A percentile compares a stretch with the other conserved stretches of the same genome.
Conservation (phyloP, 2,797 vertebrate species). For the Galaxias olidus region DNA sequence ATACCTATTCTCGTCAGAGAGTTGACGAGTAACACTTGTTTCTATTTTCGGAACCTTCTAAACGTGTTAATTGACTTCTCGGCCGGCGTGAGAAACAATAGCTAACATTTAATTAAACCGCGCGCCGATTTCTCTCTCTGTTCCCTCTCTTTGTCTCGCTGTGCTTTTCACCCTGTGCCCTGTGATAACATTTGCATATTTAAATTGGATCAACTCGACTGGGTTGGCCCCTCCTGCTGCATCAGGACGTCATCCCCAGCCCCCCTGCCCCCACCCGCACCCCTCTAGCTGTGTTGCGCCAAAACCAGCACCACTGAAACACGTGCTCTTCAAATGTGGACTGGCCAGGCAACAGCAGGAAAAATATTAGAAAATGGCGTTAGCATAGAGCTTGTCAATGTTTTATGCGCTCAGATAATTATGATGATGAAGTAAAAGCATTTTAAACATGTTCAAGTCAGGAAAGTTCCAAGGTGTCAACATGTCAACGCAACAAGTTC, state of each 20-base stretch:
- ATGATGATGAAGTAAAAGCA: too few relatives aligned
- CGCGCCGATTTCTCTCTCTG: constrained; percentile 18
- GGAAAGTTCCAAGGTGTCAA: too few relatives aligned
- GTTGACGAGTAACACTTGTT: constrained; percentile 13
- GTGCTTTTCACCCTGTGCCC: constrained; percentile 46
- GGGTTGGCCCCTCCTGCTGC: constrained; percentile 67
- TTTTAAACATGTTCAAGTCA: too few relatives aligned
- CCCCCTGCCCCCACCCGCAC: constrained; percentile 2
- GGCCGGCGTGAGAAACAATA: constrained; percentile 43
- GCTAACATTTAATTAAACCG: constrained; percentile 56
- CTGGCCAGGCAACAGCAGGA: background rate
- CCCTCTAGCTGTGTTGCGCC: constrained; percentile 30
- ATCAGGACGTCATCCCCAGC: constrained; percentile 21
- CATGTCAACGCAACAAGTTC: too few relatives aligned
- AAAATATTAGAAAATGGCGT: background rate
- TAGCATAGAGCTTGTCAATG: background rate
- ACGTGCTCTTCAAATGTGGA: constrained; percentile 13
- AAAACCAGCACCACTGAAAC: background rate
- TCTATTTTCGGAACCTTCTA: constrained; percentile 14
- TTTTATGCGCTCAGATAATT: background rate
- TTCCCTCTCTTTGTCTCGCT: constrained; percentile 67
- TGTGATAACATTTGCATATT: constrained; percentile 87
- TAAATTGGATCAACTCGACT: constrained; percentile 87
- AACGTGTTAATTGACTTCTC: constrained; percentile 49
- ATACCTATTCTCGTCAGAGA: constrained; percentile 17